Conservation (phyloP, 2,797 vertebrate genomes). For the Myotis vivesi region DNA sequence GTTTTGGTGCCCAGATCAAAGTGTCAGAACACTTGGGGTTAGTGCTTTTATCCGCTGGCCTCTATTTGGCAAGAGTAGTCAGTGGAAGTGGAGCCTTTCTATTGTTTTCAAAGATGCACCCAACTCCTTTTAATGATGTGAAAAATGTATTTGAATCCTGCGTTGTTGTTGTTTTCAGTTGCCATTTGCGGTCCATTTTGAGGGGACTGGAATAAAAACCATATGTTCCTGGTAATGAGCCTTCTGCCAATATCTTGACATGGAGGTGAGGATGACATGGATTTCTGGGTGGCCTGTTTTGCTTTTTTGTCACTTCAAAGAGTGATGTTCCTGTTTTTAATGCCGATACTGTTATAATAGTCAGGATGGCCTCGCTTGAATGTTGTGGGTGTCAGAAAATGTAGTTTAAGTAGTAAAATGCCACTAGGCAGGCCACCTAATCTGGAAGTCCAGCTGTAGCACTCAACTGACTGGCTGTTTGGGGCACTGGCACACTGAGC, state of each 20-base stretch:
- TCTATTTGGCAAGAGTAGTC: not conserved
- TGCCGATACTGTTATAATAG: not conserved
- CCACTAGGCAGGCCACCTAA: not conserved
- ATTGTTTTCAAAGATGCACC: not conserved
- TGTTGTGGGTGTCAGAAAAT: not conserved
- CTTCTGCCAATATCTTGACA: not conserved
- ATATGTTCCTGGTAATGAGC: not conserved
- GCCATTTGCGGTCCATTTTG: not conserved
- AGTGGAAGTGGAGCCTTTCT: not conserved
- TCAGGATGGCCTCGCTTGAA: not conserved
- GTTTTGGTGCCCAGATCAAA: not conserved
- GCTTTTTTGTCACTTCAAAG: conserved; percentile 49
- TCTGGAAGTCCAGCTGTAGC: not conserved
- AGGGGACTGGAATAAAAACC: not conserved
- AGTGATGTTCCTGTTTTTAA: not conserved
- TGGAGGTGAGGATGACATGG: not conserved
- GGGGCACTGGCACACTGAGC: not conserved
- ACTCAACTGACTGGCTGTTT: not conserved
- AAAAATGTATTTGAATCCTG: conserved; percentile 1
- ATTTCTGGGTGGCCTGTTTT: conserved; percentile 8
- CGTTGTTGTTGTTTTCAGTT: not conserved
- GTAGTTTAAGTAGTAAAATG: not conserved
- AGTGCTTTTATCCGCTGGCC: not conserved
- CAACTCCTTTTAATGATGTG: not conserved
- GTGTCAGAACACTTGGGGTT: not conserved